Evolutionary conservation across 2,797 vertebrate species (phyloP), one percentile per base, ranked within the genome.

Genomic region (Liparis tanakae): DNA sequence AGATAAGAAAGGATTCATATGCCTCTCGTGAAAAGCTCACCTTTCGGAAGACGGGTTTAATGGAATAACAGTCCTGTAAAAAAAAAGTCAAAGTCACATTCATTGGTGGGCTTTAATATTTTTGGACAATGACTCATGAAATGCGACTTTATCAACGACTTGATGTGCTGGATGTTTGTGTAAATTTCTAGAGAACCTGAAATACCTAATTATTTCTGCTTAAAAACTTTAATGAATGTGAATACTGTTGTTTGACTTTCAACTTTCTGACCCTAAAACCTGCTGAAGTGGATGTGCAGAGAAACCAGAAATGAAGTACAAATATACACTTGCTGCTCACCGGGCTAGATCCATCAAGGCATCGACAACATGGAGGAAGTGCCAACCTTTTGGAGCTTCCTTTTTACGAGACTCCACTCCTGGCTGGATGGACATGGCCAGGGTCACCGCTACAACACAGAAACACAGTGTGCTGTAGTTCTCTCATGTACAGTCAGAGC

Each of bases 361-460:
- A 0, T 22, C 0, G 0, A 46, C 1, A 0, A 25, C 30, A 12
- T 41, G 36, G 30, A 57, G 46, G 3, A 58, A 2, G 6, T 66
- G 3, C 0, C 53, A 0, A 0, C 34, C 10, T 1, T 43, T 15
- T 2, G 2, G 0, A 0, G n/a, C n/a, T n/a, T n/a, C n/a, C 4
- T 0, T 4, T 2, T 17, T 1, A 0, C 7, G 7, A 51, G 20
- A 7, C 3, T 39, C 37, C 1, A 3, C 6, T 43, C 71, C 75
- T 10, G 72, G 75, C 34, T 67, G 1, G 8, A 68, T 7, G 1
- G 3, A 0, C 15, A 58, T 0, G 0, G 50, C 67, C 41, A 74
- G 14, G 10, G 17, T 5, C 7, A 82, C 10, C 18, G 71, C 80
- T 78, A 3, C 18, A 58, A 54, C 44, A 63, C 51, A 73, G 5